These are phyloP conservation scores for Simalia tracyae DNA, from an alignment of 2,797 vertebrate genomes.

Conservation along the genomic window DNA sequence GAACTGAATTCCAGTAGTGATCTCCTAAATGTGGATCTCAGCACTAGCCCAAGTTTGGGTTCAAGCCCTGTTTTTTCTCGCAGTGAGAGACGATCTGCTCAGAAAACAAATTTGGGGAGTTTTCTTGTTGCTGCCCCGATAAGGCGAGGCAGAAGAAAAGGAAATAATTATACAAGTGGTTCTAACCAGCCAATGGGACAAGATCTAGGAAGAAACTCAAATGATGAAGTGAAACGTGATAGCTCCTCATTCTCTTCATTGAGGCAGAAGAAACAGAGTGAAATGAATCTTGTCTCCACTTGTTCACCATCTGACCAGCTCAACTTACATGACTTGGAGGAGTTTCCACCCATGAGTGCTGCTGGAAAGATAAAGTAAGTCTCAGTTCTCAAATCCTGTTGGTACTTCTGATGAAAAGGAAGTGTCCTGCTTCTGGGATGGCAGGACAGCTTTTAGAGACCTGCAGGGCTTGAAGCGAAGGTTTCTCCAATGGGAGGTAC, in stretches of 20 bases:
- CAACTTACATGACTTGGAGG: constrained; percentile 93
- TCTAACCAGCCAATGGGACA: constrained; percentile 62
- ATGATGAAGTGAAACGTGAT: constrained; percentile 69
- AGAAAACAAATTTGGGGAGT: constrained; percentile 78
- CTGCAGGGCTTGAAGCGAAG: not conserved
- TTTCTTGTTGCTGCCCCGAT: constrained; percentile 68
- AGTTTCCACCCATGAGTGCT: constrained; percentile 90
- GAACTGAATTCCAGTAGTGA: constrained; percentile 54
- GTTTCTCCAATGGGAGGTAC: not conserved
- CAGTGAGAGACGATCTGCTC: constrained; percentile 69
- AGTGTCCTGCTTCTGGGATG: not conserved
- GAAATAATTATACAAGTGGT: constrained; percentile 25
- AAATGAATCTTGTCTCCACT: constrained; percentile 64
- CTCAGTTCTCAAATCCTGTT: not conserved
- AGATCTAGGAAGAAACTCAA: constrained; percentile 69
- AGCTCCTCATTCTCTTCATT: constrained; percentile 50
- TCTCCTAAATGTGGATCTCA: constrained; percentile 32
- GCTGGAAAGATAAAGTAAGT: constrained; percentile 80
- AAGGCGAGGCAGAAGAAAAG: constrained; percentile 61
- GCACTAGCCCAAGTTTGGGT: constrained; percentile 78
- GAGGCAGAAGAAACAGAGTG: constrained; percentile 68
- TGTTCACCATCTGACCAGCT: constrained; percentile 71
- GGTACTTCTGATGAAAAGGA: not conserved
- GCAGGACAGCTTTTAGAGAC: not conserved
- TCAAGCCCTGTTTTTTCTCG: constrained; percentile 73